Base-by-base conservation (phyloP, 2,113 vertebrate genomes). In the Drymodes brunneopygia region DNA sequence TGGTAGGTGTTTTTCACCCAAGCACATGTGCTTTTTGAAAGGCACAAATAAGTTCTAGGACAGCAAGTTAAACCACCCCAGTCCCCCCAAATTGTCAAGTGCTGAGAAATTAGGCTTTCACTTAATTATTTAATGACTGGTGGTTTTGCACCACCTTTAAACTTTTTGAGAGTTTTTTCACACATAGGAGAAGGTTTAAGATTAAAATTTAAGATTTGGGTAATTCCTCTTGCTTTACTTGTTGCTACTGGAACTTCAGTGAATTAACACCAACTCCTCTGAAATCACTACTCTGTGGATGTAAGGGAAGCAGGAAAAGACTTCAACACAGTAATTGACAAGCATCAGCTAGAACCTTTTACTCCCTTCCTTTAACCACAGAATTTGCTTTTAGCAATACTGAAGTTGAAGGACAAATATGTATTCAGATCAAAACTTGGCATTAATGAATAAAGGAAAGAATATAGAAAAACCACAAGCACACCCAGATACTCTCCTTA, bases 391-490 rank as follows among this genome's bases (percentile, higher is more conserved):
- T 87, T 65, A 93, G 54, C 15, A 67, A 23, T 58, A 47, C 11
- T 22, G 23, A 66, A 90, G 69, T 21, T 35, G 18, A 71, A 92
- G 67, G 70, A 80, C 19, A 60, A 64, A 51, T 92, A 51, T 10
- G 11, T 56, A 36, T 69, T 82, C n/a, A 86, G 88, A 69, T 75
- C 74, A 94, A 88, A 91, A 72, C 24, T 21, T 77, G 27, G 27
- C 77, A 61, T 64, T 67, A 75, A 71, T 44, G 21, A 82, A 60
- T 72, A 54, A 71, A 82, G 29, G 48, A 85, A 92, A 88, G 48
- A 66, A 40, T 57, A 74, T 0, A 50, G 61, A 42, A 82, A 57
- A 74, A 78, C 42, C 24, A 79, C 51, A 66, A 65, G 42, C 51
- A 62, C 27, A 42, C 53, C 20, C 80, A 42, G 51, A 58, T 50